Base-by-base conservation (phyloP, 1,140 invertebrate species). In the Rhopalosiphum padi region DNA sequence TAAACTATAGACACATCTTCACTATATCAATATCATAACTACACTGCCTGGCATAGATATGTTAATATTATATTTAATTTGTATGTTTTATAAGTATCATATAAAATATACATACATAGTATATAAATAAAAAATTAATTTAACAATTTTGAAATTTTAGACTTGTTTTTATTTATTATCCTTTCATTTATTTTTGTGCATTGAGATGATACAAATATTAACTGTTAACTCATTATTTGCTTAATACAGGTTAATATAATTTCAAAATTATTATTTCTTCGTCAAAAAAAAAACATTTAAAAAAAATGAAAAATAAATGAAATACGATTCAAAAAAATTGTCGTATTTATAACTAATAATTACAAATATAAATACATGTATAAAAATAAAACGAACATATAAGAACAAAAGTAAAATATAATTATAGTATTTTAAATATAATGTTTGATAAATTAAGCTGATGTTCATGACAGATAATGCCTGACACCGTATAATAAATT, bases 11-110 rank as follows among this genome's bases (percentile, higher is more conserved):
- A 90, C 88, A 90, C 88, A 23, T 41, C 7, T 90, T 90, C 89
- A 68, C 89, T 60, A 37, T 60, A 90, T 90, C 25, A 53, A 43
- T 68, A 43, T 90, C 89, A 30, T 90, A 41, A 60, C 25, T 23
- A 68, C 89, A 68, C 89, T 90, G 89, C 53, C 53, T 90, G 37
- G 25, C 41, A n/a, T 90, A 90, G 53, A 89, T 3, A 89, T 89
- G 35, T 90, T 43, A 11, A 68, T 90, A 68, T 68, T 90, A 22
- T 51, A 46, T 55, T n/a, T 43, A 30, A 60, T 90, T 90, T 90
- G 23, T 90, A 60, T 90, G 37, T 43, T 88, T 43, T 90, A 43
- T 68, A 90, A 25, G 0, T 51, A 53, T n/a, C 30, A 30, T 51
- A 51, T 88, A 51, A 53, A 86, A 41, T 86, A 86, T 35, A 51